Base-by-base conservation (phyloP, 2,797 vertebrate species). In the Rhynchotus rufescens region DNA sequence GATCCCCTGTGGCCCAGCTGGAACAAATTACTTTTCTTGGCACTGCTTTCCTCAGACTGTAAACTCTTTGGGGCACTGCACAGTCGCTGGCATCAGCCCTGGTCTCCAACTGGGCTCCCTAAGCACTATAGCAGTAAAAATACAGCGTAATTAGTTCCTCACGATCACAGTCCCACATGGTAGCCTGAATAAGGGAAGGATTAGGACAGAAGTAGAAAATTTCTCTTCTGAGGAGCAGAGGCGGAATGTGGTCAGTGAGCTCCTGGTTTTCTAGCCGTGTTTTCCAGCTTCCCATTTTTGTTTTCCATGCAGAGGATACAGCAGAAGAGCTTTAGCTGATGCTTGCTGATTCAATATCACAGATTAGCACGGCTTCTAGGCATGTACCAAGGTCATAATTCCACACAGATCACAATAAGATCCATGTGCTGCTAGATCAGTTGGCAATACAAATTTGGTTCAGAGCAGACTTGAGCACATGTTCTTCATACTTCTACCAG, bases 21-120 rank as follows among this genome's bases (percentile, higher is more conserved):
- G 92, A 96, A 93, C 92, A 94, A 96, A 94, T 95, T 89, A 94
- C 84, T 93, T 96, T 94, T 96, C 82, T 88, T 94, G 90, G 94
- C 91, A 89, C 64, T 56, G 59, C 83, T 91, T 68, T 74, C 17
- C 64, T 92, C n/a, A 2, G 89, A 91, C 86, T 93, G 89, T 94
- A 95, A 95, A 95, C 73, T 96, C 89, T 95, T 95, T 87, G 91
- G 91, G 92, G 92, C 91, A 95, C 93, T 1, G 36, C 87, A 84
- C 86, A 80, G 90, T 84, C 92, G 89, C 72, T 96, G 94, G 91
- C 95, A 89, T n/a, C 57, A 84, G 64, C 84, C 68, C 80, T 93
- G 90, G 87, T 95, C 95, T 95, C 96, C 83, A 64, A n/a, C 86
- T 82, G 96, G 93, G 95, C 82, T 94, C 80, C 89, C 86, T 86